Evolutionary conservation across 2,113 vertebrate genomes (phyloP).

Genomic region (Malaclemys terrapin): DNA sequence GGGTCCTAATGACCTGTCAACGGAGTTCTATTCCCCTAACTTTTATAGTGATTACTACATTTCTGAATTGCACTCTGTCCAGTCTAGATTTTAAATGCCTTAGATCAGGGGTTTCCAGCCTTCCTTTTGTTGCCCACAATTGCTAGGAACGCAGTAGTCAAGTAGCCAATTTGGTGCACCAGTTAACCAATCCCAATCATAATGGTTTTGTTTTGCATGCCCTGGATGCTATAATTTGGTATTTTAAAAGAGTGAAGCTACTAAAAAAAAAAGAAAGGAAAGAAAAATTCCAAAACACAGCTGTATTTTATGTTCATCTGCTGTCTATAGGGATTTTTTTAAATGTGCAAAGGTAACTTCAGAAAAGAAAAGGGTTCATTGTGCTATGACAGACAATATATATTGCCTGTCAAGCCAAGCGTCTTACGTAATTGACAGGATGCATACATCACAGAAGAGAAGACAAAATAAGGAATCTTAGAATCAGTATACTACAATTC

Average conservation of each 20-base stretch:
- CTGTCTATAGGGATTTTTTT: neutral
- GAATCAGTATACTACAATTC: neutral
- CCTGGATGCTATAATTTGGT: neutral
- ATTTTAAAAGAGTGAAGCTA: neutral
- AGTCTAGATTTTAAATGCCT: neutral
- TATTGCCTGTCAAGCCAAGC: neutral
- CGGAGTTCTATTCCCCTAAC: neutral
- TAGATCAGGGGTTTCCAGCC: neutral
- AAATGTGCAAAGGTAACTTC: neutral
- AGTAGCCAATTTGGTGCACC: neutral
- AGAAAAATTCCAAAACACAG: neutral
- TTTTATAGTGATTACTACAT: neutral
- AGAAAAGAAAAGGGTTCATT: neutral
- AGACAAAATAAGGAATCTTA: neutral
- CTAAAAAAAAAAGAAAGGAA: fast-evolving
- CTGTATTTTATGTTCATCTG: neutral
- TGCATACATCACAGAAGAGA: neutral
- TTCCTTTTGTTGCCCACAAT: neutral
- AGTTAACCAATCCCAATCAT: neutral
- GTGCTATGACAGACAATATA: neutral
- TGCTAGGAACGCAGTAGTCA: neutral
- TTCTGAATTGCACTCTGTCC: no score
- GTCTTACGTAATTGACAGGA: neutral
- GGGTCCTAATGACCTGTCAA: neutral
- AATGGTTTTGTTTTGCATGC: neutral